A percentile compares a stretch with the other conserved stretches of the same genome.
Evolutionary conservation across 2,113 vertebrate genomes (phyloP).

Genomic region (Indicator indicator): DNA sequence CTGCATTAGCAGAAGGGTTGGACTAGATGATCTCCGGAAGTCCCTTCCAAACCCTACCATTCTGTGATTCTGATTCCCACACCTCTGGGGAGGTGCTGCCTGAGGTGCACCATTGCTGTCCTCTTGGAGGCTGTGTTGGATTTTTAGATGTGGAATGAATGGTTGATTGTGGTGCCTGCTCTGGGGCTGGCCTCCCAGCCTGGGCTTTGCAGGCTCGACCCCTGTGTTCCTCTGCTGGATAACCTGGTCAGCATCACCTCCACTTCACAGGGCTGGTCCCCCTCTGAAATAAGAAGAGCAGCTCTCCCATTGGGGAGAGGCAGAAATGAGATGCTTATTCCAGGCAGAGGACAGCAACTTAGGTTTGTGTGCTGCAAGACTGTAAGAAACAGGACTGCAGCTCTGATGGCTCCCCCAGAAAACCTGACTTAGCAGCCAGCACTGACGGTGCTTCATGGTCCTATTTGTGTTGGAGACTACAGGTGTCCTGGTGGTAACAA

Average conservation of each 20-base stretch:
- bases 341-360: background rate
- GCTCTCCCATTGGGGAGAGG: background rate
- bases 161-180: background rate
- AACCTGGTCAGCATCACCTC: background rate
- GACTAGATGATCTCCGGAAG: too few relatives aligned
- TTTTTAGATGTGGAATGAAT: background rate
- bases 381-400: background rate
- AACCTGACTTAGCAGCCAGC: background rate
- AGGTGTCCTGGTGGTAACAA: background rate
- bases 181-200: background rate
- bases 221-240: background rate
- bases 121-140: background rate
- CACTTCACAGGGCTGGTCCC: background rate
- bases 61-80: background rate
- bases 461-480: background rate
- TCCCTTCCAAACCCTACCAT: too few relatives aligned
- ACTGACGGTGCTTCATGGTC: fast-evolving
- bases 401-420: background rate
- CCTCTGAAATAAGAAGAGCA: background rate
- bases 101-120: background rate
- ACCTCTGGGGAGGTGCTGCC: background rate
- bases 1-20: too few relatives aligned
- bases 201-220: background rate
- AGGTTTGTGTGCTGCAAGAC: background rate
- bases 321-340: background rate